phyloP scores from a whole-genome alignment of 92 coral and sea anemone species.

The Galaxea fascicularis region DNA sequence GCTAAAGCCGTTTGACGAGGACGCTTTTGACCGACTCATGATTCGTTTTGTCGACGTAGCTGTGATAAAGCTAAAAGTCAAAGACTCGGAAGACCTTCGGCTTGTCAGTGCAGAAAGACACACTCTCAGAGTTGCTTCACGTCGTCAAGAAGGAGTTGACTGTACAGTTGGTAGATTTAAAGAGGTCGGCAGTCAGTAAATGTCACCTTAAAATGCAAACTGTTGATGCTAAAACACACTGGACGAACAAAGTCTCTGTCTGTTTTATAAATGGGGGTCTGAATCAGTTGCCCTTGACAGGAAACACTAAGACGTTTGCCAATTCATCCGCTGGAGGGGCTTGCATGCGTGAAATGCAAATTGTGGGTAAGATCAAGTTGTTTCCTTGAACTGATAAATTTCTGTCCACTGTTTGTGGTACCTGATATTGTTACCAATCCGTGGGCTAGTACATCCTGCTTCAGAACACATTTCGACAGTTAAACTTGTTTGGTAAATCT shows the following conservation, averaged over 20 bases:
- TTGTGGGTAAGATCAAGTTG: background rate
- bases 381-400: background rate
- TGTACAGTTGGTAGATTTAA: background rate
- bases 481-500: too few species aligned
- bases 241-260: background rate
- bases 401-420: background rate
- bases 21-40: background rate
- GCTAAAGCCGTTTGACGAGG: background rate
- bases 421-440: too few species aligned
- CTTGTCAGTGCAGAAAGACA: slow-evolving; percentile 1
- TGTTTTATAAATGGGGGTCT: slow-evolving; percentile 19
- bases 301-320: background rate
- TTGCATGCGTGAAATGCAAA: background rate
- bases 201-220: slow-evolving; percentile 3
- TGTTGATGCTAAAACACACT: background rate
- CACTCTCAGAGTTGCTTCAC: background rate
- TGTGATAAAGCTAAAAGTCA: background rate
- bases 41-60: background rate
- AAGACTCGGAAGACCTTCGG: background rate
- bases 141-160: background rate
- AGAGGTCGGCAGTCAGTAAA: background rate
- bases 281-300: background rate
- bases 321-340: background rate
- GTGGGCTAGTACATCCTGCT: too few species aligned
- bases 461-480: too few species aligned